Evolutionary conservation across 2,888 invertebrate genomes (phyloP), one percentile per base, ranked within the genome.

Genomic region (Cyclophora punctaria): DNA sequence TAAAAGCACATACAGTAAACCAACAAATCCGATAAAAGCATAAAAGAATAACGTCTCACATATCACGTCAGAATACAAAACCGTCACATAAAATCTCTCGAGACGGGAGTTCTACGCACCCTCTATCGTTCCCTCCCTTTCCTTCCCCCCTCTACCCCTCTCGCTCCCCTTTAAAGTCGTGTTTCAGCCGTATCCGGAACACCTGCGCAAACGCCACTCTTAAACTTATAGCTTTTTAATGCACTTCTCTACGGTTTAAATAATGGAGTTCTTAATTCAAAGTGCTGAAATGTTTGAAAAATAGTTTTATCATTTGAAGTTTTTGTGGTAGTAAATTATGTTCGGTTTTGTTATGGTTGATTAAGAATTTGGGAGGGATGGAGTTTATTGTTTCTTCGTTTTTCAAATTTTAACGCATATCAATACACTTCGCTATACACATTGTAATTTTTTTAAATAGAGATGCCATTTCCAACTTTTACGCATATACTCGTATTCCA

Each of bases 121-220:
- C 77, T 73, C 70, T 68, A 64, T 68, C 58, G 56, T 53, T 59
- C 55, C 56, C 57, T 55, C 52, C 53, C 57, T 51, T 53, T 55
- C 56, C 51, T 43, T 50, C 50, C 55, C 47, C 53, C 55, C 55
- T 53, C 46, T 53, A 54, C 49, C 52, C 35, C 50, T 43, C 49
- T 52, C 57, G 50, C 58, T 63, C 48, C 57, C 60, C 52, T 57
- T 62, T 57, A 20, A 51, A 52, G 53, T 62, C 51, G 53, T 58
- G 66, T 78, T 85, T 80, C 85, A 83, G 82, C 71, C 71, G 71
- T 76, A 81, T 87, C 87, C 87, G 88, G 59, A 73, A 80, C 87
- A 88, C 87, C 86, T 88, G 87, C 87, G 83, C 81, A 40, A 51
- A 74, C 79, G 83, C 74, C 20, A 37, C 37, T 37, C 5, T 5